A percentile compares a stretch with the other conserved stretches of the same genome.
Evolutionary conservation across 2,888 invertebrate species (phyloP).

Genomic region (Chloromyia formosa): DNA sequence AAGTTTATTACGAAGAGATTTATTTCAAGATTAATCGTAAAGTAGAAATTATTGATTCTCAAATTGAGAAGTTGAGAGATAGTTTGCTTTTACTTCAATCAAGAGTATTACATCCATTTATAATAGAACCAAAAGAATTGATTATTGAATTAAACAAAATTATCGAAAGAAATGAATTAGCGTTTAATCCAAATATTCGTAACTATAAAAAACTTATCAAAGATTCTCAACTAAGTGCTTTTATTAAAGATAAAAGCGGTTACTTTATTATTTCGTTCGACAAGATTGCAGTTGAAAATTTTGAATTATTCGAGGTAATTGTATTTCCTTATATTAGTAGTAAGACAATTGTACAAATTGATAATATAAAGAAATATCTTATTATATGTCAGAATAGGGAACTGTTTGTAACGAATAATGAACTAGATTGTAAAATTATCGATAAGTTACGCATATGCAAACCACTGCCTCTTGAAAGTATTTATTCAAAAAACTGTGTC

Average conservation of each 20-base stretch:
- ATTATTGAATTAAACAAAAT: constrained; percentile 6
- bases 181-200: background rate
- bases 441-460: background rate
- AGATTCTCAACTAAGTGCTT: background rate
- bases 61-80: constrained; percentile 3
- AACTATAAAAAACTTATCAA: background rate
- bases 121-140: background rate
- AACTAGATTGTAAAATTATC: background rate
- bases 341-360: background rate
- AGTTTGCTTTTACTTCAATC: constrained; percentile 6
- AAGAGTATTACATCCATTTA: constrained; percentile 12
- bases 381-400: background rate
- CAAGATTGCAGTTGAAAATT: background rate
- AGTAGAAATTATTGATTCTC: constrained; percentile 13
- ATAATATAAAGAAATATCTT: background rate
- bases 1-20: constrained; percentile 20
- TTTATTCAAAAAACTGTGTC: background rate
- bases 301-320: background rate
- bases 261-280: background rate
- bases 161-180: background rate
- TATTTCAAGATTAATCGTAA: constrained; percentile 10
- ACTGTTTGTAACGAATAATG: background rate
- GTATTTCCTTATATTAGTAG: background rate
- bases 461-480: constrained; percentile 7
- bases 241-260: background rate